Evolutionary conservation across 1,140 invertebrate species (phyloP).

Genomic region (Argopecten irradians): DNA sequence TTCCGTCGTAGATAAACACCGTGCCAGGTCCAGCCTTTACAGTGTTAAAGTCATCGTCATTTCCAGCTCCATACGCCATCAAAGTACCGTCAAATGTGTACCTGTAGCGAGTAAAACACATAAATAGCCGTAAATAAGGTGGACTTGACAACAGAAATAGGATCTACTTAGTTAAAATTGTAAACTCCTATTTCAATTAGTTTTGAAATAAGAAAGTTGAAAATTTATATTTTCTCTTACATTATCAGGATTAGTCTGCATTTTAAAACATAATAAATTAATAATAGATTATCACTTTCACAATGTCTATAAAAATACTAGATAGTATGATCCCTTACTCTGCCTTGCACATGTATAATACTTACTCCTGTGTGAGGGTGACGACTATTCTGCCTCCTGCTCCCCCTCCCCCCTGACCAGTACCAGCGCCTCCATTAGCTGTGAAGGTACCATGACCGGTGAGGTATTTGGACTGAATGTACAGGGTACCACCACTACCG

Average conservation of each 20-base stretch:
- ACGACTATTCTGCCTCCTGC: conserved; percentile 63
- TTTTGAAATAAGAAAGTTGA: no score
- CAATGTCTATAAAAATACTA: no score
- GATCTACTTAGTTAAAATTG: no score
- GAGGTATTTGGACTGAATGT: conserved; percentile 54
- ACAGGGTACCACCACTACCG: conserved; percentile 65
- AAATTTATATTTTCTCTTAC: no score
- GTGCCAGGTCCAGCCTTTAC: conserved; percentile 68
- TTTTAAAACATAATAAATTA: no score
- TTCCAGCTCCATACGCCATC: conserved; percentile 64
- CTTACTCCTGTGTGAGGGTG: conserved; percentile 25
- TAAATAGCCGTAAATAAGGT: no score
- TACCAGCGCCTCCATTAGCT: conserved; percentile 63
- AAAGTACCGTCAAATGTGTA: conserved; percentile 58
- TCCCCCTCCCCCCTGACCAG: conserved; percentile 62
- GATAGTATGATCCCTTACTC: no score
- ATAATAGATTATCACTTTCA: no score
- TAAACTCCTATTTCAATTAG: no score
- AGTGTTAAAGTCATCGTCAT: conserved; percentile 50
- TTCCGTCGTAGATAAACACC: conserved; percentile 59
- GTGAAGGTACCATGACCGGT: conserved; percentile 60
- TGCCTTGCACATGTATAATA: no score
- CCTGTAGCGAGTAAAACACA: conserved; percentile 37
- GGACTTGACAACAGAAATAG: no score
- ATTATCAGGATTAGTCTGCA: no score